These are phyloP conservation scores for Oenanthe melanoleuca DNA, from an alignment of 2,113 vertebrate genomes.

Conservation along the genomic window DNA sequence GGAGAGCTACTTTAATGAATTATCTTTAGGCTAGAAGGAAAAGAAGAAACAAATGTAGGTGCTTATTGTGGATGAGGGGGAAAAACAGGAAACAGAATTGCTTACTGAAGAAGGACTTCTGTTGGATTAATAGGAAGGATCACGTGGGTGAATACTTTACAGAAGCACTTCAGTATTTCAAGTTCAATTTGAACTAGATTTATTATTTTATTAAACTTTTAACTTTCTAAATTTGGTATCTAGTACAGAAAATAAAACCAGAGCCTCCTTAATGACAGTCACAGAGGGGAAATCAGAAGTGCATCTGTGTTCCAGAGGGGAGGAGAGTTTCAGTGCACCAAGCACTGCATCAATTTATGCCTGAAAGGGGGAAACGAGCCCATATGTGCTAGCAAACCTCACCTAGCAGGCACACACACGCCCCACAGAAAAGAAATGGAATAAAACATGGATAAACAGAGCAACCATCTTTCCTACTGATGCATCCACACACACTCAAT, in stretches of 20 bases:
- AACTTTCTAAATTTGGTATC: conserved; percentile 2
- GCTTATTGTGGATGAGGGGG: conserved; percentile 43
- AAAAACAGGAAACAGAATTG: conserved; percentile 35
- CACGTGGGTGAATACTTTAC: neutral
- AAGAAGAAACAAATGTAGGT: conserved; percentile 67
- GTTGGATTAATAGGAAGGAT: conserved; percentile 31
- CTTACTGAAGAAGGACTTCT: conserved; percentile 48
- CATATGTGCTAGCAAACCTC: neutral
- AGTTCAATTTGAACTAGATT: conserved; percentile 19
- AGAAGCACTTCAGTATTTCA: neutral
- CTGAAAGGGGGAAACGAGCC: neutral
- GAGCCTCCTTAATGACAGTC: neutral
- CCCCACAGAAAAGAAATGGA: neutral
- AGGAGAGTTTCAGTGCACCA: neutral
- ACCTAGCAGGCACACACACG: neutral
- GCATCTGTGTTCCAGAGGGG: neutral
- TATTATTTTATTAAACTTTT: conserved; percentile 38
- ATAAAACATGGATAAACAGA: neutral
- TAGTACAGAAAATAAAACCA: neutral
- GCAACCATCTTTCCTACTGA: neutral
- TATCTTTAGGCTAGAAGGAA: conserved; percentile 75
- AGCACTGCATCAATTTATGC: neutral
- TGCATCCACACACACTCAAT: neutral
- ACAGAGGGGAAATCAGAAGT: neutral
- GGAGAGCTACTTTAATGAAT: conserved; percentile 79